A percentile compares a stretch with the other conserved stretches of the same genome.
These are phyloP conservation scores for Moxostoma hubbsi DNA, from an alignment of 2,797 vertebrate species.

Conservation along the genomic window DNA sequence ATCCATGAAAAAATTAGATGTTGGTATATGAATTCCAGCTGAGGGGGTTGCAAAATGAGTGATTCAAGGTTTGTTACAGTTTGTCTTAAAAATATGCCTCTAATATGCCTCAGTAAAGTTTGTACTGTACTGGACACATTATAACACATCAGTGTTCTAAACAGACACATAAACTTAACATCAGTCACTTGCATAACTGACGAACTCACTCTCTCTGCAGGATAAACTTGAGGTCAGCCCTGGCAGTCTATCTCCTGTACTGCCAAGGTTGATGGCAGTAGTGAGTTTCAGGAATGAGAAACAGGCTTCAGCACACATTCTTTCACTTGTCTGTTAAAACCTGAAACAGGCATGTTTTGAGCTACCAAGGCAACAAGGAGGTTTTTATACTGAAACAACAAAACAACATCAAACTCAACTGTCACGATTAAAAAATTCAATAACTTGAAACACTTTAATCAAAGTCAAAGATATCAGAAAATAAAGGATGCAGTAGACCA, in stretches of 20 bases:
- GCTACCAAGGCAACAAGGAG: constrained; percentile 13
- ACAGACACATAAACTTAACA: neutral
- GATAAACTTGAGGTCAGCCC: constrained; percentile 36
- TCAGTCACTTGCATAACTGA: neutral
- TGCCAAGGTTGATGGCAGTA: constrained; percentile 31
- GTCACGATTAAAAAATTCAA: neutral
- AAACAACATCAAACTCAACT: constrained; percentile 1
- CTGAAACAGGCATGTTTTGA: constrained; percentile 15
- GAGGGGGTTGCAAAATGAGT: neutral
- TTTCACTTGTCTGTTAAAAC: constrained; percentile 17
- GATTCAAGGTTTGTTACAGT: neutral
- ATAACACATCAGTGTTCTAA: constrained; percentile 1
- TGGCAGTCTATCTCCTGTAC: constrained; percentile 28
- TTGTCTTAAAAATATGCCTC: neutral
- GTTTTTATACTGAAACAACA: constrained; percentile 24
- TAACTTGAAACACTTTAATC: neutral
- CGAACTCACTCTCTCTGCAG: constrained; percentile 31
- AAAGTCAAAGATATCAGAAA: neutral
- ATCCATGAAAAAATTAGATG: constrained; percentile 3
- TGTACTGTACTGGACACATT: neutral
- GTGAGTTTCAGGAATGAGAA: constrained; percentile 44
- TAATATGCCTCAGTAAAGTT: neutral
- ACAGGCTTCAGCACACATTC: constrained; percentile 44
- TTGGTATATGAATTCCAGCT: neutral
- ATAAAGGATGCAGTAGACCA: neutral